Evolutionary conservation across 2,888 invertebrate genomes (phyloP).

Genomic region (Himalopsyche anomala): DNA sequence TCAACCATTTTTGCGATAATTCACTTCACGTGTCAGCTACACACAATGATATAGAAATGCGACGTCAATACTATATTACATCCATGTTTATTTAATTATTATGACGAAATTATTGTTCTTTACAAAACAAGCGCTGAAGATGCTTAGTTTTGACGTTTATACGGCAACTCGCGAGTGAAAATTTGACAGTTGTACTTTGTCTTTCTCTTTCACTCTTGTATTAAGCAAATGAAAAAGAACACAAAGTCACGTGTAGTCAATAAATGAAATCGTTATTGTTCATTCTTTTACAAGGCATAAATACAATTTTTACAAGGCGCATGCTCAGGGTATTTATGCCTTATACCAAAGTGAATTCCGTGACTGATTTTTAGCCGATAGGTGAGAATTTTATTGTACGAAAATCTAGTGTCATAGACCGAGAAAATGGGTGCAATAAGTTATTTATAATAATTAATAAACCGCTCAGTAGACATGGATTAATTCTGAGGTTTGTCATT

Average conservation of each 20-base stretch:
- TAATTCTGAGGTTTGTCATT: slow-evolving; percentile 14
- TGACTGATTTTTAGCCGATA: background rate
- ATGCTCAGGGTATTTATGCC: slow-evolving; percentile 38
- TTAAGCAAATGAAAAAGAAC: background rate
- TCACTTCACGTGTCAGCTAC: background rate
- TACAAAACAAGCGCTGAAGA: background rate
- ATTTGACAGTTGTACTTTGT: background rate
- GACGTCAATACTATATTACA: slow-evolving; percentile 3
- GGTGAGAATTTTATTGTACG: background rate
- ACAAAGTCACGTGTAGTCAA: background rate
- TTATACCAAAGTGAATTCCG: background rate
- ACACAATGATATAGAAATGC: background rate
- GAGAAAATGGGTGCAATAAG: background rate
- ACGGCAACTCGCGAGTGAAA: background rate
- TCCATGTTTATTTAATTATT: slow-evolving; percentile 15
- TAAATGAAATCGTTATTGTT: slow-evolving; percentile 35
- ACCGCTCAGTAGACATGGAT: background rate
- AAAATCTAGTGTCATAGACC: background rate
- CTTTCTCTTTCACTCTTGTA: background rate
- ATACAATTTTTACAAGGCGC: slow-evolving; percentile 24
- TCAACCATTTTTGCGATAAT: slow-evolving; percentile 84
- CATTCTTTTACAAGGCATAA: background rate
- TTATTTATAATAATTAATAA: background rate
- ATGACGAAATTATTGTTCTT: slow-evolving; percentile 11
- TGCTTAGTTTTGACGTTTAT: slow-evolving; percentile 43